Base-by-base conservation (phyloP, 2,797 vertebrate genomes). In the Toxotes lorentzi region DNA sequence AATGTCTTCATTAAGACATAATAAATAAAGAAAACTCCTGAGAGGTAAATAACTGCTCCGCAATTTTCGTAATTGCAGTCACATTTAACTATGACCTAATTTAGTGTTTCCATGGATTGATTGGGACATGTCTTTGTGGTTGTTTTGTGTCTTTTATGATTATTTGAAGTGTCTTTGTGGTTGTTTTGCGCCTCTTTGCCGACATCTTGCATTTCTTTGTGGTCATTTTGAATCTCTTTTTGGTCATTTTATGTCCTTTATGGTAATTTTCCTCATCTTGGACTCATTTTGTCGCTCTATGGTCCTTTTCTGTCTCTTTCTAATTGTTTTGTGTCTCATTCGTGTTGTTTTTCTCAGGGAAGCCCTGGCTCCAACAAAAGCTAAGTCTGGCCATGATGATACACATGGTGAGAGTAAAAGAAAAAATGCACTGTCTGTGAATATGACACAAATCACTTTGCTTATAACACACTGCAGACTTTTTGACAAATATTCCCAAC, bases 1-100 rank as follows among this genome's bases (percentile, higher is more conserved):
- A 62, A 40, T 21, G 11, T 62, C 13, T 24, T 70, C 21, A 64
- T 64, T 70, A 41, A 17, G 23, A 76, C 41, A 4, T 50, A 58
- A 54, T 69, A 24, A n/a, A n/a, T n/a, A n/a, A n/a, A n/a, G 53
- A 4, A 60, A 67, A 56, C 3, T 10, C 19, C 17, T 21, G 24
- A 54, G 30, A 54, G 19, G 11, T 23, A 61, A 54, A 53, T 54
- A 21, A 66, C 35, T 38, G 8, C 5, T 61, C 23, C 41, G 4
- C 17, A n/a, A 1, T 57, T 73, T 43, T 32, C 16, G 10, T 12
- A 60, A n/a, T 30, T 76, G 19, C 10, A 45, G 32, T 57, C 41
- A 63, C 59, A 65, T n/a, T 67, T 40, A 32, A 40, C 13, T 54
- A 5, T 53, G 47, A 70, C 47, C 48, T 54, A 30, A 38, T 11